Conservation (phyloP, 2,888 invertebrate species). For the Stenodera caucasica region DNA sequence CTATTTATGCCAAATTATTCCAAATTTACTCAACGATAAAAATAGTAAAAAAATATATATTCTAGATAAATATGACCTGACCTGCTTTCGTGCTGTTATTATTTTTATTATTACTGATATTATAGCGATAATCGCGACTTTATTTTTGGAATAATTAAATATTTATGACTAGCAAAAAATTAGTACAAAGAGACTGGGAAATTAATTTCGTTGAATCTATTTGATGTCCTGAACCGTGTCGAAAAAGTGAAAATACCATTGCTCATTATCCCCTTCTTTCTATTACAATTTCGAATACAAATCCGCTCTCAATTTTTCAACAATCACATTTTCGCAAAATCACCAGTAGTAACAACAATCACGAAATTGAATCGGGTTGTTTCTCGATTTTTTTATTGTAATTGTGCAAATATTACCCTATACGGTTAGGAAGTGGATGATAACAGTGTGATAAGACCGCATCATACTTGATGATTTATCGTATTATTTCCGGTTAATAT, state of each 20-base stretch:
- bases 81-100: not conserved
- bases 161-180: not conserved
- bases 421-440: not conserved
- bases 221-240: not conserved
- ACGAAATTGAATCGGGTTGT: not conserved
- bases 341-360: not conserved
- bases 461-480: constrained; percentile 10
- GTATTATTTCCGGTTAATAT: not conserved
- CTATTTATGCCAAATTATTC: not conserved
- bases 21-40: not conserved
- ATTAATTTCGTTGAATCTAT: not conserved
- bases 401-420: not conserved
- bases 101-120: not conserved
- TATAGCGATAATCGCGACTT: not conserved
- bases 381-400: not conserved
- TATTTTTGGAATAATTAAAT: not conserved
- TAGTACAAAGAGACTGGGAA: not conserved
- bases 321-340: not conserved
- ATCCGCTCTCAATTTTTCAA: constrained; percentile 6
- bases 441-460: constrained; percentile 15
- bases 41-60: not conserved
- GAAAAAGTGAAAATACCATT: constrained; percentile 7
- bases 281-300: not conserved
- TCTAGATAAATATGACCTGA: not conserved
- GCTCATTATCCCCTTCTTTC: not conserved